These are phyloP conservation scores for Euwallacea similis DNA, from an alignment of 1,140 invertebrate species.

Conservation along the genomic window DNA sequence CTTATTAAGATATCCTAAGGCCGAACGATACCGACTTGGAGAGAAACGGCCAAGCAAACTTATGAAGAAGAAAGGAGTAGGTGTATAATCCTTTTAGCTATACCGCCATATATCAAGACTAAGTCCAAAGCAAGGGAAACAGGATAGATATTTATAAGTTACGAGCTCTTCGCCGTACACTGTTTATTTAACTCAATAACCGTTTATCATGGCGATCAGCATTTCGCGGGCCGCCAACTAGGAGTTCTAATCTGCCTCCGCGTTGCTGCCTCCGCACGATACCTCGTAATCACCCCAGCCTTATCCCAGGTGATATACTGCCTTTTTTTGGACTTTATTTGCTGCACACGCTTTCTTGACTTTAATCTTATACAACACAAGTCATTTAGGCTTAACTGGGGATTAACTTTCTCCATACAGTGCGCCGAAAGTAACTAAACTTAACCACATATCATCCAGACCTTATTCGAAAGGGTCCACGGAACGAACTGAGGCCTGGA, in stretches of 20 bases:
- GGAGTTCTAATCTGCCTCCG: slow-evolving; percentile 33
- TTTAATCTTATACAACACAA: slow-evolving; percentile 6
- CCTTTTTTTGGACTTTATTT: slow-evolving; percentile 38
- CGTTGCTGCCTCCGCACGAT: slow-evolving; percentile 31
- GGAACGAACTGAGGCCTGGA: neutral
- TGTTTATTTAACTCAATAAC: slow-evolving; percentile 56
- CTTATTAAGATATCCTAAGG: slow-evolving; percentile 70
- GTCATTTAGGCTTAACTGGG: neutral
- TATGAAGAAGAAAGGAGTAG: slow-evolving; percentile 57
- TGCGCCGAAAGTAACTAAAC: too few species aligned
- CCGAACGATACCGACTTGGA: slow-evolving; percentile 49
- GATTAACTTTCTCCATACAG: too few species aligned
- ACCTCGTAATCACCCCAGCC: slow-evolving; percentile 37
- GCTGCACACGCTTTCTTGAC: slow-evolving; percentile 27
- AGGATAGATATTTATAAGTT: slow-evolving; percentile 56
- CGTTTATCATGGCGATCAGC: slow-evolving; percentile 52
- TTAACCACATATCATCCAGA: too few species aligned
- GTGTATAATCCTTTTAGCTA: slow-evolving; percentile 57
- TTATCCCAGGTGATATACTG: slow-evolving; percentile 40
- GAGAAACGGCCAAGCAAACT: slow-evolving; percentile 51
- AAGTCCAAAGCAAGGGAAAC: slow-evolving; percentile 55
- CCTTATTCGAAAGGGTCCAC: too few species aligned
- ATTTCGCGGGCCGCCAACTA: slow-evolving; percentile 36
- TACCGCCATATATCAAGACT: slow-evolving; percentile 55
- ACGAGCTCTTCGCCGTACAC: slow-evolving; percentile 50